phyloP scores from a whole-genome alignment of 2,888 invertebrate species.

The Cryptocephalus primarius region DNA sequence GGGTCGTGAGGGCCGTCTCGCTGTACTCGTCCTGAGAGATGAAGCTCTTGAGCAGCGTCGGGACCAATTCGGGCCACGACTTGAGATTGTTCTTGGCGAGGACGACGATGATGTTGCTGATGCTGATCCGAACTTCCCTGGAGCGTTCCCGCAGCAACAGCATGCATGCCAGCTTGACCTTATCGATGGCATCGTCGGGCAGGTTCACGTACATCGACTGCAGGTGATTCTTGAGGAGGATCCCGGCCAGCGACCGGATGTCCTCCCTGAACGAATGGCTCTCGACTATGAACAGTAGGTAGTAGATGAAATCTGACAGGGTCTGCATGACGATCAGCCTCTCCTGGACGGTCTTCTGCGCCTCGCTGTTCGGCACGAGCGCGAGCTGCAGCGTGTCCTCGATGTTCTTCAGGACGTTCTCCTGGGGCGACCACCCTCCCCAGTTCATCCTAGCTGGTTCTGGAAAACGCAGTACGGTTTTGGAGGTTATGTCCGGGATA shows the following conservation, averaged over 20 bases:
- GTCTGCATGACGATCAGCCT: conserved; percentile 95
- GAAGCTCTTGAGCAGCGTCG: conserved; percentile 80
- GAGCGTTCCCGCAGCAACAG: conserved; percentile 89
- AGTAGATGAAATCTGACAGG: conserved; percentile 97
- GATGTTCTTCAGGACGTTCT: conserved; percentile 90
- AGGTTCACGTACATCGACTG: conserved; percentile 81
- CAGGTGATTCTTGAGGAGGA: conserved; percentile 96
- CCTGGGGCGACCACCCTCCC: conserved; percentile 85
- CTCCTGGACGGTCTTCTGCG: conserved; percentile 94
- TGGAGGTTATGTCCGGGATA: conserved; percentile 13
- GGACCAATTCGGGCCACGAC: conserved; percentile 89
- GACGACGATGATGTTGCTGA: conserved; percentile 94
- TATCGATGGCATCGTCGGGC: conserved; percentile 77
- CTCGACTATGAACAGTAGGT: conserved; percentile 92
- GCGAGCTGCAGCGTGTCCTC: conserved; percentile 94
- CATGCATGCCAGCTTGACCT: conserved; percentile 90
- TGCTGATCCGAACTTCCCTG: conserved; percentile 88
- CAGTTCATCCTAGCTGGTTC: conserved; percentile 38
- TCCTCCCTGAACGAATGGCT: conserved; percentile 93
- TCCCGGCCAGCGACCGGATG: conserved; percentile 88
- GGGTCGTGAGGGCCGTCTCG: conserved; percentile 93
- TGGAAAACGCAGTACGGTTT: conserved; percentile 9
- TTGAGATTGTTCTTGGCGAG: conserved; percentile 85
- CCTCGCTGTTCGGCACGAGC: conserved; percentile 91
- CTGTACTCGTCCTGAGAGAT: conserved; percentile 85